Percentiles rank a stretch among this genome's conserved stretches.
Conservation (phyloP, 2,113 vertebrate genomes). For the Isurus oxyrinchus region DNA sequence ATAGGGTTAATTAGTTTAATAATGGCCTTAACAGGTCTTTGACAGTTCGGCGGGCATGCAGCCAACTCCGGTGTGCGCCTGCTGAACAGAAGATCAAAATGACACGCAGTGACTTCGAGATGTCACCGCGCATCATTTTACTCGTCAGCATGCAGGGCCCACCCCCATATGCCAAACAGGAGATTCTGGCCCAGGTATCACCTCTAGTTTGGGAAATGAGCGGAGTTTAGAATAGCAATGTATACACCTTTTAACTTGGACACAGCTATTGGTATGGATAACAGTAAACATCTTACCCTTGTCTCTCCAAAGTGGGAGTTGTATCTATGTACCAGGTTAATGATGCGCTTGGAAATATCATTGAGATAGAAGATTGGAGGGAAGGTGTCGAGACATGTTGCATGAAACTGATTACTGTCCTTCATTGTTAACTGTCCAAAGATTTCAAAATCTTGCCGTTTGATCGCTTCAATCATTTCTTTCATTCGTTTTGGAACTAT, state of each 20-base stretch:
- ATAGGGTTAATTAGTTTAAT: too few species aligned
- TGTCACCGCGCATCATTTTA: too few species aligned
- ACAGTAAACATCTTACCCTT: conserved; percentile 55
- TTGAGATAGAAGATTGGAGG: conserved; percentile 92
- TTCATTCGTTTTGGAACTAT: conserved; percentile 73
- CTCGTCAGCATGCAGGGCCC: too few species aligned
- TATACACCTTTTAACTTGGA: background rate
- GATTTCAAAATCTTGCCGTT: conserved; percentile 63
- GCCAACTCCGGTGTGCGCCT: too few species aligned
- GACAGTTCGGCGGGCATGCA: too few species aligned
- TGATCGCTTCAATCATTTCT: conserved; percentile 69
- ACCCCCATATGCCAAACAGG: too few species aligned
- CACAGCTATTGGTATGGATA: background rate
- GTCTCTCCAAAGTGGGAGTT: conserved; percentile 67
- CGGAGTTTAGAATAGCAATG: background rate
- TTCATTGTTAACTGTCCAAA: conserved; percentile 87
- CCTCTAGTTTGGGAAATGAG: background rate
- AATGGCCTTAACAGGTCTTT: too few species aligned
- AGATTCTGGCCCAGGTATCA: background rate
- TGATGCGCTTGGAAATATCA: conserved; percentile 67
- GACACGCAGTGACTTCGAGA: too few species aligned
- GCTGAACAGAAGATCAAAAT: too few species aligned
- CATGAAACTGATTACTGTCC: conserved; percentile 96
- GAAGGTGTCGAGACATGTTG: conserved; percentile 91
- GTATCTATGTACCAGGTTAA: conserved; percentile 75